Conservation (phyloP, 2,797 vertebrate genomes). For the Catostomus latipinnis region DNA sequence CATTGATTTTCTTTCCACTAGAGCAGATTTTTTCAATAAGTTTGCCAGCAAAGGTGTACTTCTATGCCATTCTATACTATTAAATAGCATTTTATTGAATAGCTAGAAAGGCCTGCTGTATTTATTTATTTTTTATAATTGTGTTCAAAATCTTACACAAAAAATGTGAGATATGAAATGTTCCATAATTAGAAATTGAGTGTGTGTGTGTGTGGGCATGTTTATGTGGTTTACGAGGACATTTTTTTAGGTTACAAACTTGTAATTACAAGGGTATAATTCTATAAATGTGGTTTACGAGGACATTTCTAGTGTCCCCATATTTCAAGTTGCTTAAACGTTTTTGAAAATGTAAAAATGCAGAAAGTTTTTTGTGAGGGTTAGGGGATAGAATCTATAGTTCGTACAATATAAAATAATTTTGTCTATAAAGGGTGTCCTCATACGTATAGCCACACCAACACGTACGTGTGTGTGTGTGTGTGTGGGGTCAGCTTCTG, state of each 20-base stretch:
- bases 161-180: no score
- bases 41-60: neutral
- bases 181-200: no score
- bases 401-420: neutral
- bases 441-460: neutral
- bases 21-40: neutral
- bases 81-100: neutral
- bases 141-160: no score
- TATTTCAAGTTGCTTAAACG: no score
- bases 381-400: neutral
- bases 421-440: neutral
- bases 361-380: neutral
- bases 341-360: no score
- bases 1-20: conserved; percentile 23
- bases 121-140: neutral
- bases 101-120: neutral
- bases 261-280: no score
- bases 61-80: neutral
- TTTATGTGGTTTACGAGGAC: no score
- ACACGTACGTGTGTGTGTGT: neutral
- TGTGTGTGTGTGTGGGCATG: no score
- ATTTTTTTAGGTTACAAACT: no score
- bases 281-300: no score
- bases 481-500: conserved; percentile 25
- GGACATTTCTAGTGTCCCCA: no score